Percentiles rank a stretch among this genome's conserved stretches.
Evolutionary conservation across 2,888 invertebrate genomes (phyloP).

Genomic region (Laothoe populi): DNA sequence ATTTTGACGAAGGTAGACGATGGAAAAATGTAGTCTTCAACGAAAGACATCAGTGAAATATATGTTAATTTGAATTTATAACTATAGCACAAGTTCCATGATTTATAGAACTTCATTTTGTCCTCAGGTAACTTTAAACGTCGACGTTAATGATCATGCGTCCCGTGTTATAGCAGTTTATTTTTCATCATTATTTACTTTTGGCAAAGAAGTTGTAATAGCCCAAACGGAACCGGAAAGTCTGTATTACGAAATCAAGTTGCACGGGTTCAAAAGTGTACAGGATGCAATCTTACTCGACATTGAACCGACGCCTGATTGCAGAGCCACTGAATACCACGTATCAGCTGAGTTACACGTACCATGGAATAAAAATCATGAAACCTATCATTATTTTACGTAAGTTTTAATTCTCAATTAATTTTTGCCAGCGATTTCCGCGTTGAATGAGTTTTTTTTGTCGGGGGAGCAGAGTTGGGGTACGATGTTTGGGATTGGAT

Average conservation of each 20-base stretch:
- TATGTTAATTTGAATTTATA: too few species aligned
- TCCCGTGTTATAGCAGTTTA: constrained; percentile 63
- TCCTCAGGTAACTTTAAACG: constrained; percentile 84
- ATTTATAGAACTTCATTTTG: constrained; percentile 40
- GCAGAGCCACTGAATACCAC: constrained; percentile 75
- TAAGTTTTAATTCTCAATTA: constrained; percentile 62
- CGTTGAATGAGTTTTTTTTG: too few species aligned
- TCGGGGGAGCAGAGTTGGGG: too few species aligned
- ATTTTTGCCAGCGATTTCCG: too few species aligned
- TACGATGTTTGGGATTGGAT: too few species aligned
- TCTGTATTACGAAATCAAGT: constrained; percentile 85
- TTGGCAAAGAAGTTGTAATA: constrained; percentile 66
- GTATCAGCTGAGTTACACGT: constrained; percentile 86
- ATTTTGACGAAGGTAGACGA: too few species aligned
- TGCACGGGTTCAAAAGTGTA: constrained; percentile 83
- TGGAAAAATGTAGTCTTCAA: too few species aligned
- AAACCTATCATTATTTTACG: constrained; percentile 86
- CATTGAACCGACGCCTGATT: constrained; percentile 81
- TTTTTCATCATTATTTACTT: constrained; percentile 64
- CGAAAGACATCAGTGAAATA: too few species aligned
- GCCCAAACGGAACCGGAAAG: constrained; percentile 84
- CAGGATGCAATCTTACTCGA: constrained; percentile 86
- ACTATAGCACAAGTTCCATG: background rate
- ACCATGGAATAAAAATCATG: constrained; percentile 88
- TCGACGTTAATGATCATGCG: constrained; percentile 86